phyloP scores from a whole-genome alignment of 2,113 vertebrate genomes.

The Nothoprocta perdicaria region DNA sequence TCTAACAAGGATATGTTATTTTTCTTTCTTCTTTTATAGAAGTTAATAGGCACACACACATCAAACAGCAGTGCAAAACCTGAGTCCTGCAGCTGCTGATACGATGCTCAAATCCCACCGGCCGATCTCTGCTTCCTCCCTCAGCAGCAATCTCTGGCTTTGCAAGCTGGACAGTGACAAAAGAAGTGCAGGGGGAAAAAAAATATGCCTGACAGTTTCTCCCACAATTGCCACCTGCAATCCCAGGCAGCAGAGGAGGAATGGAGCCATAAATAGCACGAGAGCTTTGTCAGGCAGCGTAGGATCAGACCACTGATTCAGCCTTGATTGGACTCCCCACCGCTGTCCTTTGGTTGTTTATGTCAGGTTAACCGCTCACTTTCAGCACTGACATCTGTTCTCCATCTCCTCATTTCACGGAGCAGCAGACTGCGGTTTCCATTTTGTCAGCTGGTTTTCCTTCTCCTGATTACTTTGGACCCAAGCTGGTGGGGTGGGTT shows the following conservation, averaged over 20 bases:
- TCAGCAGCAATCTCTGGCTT: not conserved
- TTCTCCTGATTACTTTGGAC: conserved; percentile 47
- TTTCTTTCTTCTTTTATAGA: not conserved
- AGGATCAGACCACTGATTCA: conserved; percentile 57
- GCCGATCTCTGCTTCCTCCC: not conserved
- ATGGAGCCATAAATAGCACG: conserved; percentile 39
- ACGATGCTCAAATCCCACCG: not conserved
- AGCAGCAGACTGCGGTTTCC: not conserved
- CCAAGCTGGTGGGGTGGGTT: not conserved
- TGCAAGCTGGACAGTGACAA: not conserved
- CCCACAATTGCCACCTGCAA: conserved; percentile 38
- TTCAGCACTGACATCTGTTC: conserved; percentile 46
- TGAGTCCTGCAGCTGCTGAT: not conserved
- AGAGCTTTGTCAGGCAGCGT: conserved; percentile 38
- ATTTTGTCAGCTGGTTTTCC: conserved; percentile 43
- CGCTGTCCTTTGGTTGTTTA: not conserved
- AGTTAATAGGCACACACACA: not conserved
- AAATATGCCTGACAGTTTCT: not conserved
- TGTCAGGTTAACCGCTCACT: conserved; percentile 57
- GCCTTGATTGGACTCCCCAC: conserved; percentile 61
- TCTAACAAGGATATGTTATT: not conserved
- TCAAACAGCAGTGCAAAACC: not conserved
- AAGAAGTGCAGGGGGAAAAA: not conserved
- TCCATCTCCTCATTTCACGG: conserved; percentile 1
- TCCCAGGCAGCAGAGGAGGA: not conserved